Percentiles rank a stretch among this genome's conserved stretches.
Conservation (phyloP, 2,113 vertebrate species). For the Kryptolebias marmoratus region DNA sequence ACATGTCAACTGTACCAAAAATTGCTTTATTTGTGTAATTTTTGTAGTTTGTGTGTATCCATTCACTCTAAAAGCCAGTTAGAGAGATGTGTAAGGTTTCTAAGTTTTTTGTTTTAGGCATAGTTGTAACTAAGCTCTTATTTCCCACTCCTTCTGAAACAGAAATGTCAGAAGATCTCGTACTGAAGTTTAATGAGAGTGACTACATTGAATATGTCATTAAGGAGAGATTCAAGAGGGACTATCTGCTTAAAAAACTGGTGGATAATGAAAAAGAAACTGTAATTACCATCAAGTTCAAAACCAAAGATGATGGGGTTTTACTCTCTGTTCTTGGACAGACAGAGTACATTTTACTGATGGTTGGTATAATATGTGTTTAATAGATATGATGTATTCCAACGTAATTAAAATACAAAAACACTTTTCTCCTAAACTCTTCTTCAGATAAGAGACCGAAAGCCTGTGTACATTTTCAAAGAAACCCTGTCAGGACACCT, state of each 20-base stretch:
- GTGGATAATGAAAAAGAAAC: slow-evolving; percentile 25
- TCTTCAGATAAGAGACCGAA: slow-evolving; percentile 72
- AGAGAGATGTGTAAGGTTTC: neutral
- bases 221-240: slow-evolving; percentile 79
- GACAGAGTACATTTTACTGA: slow-evolving; percentile 47
- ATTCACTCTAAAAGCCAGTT: no score
- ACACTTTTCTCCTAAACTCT: neutral
- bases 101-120: neutral
- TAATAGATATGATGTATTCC: neutral
- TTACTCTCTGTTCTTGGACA: slow-evolving; percentile 63
- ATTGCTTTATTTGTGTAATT: no score
- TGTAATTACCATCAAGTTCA: slow-evolving; percentile 73
- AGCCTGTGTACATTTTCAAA: slow-evolving; percentile 55
- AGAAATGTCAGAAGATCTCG: slow-evolving; percentile 75
- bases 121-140: neutral
- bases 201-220: slow-evolving; percentile 76
- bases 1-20: no score
- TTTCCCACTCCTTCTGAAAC: slow-evolving; percentile 11
- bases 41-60: no score
- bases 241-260: slow-evolving; percentile 59
- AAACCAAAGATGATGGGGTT: slow-evolving; percentile 67
- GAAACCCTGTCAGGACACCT: slow-evolving; percentile 49
- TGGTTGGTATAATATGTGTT: slow-evolving; percentile 50
- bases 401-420: neutral
- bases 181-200: slow-evolving; percentile 63